Base-by-base conservation (phyloP, 2,888 invertebrate genomes). In the Oxystoma pomonae region DNA sequence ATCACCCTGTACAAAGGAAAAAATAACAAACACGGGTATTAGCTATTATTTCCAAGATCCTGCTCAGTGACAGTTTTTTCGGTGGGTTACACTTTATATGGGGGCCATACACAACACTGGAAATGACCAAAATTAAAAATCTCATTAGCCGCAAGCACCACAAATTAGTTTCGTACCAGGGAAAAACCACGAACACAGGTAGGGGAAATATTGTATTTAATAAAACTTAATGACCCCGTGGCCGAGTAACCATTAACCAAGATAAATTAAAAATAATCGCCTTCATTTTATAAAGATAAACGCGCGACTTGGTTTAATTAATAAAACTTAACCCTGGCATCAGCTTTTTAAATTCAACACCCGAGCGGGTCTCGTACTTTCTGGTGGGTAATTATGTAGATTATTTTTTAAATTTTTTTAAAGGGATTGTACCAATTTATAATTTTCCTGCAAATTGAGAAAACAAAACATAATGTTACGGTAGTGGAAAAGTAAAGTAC, bases 241-340 rank as follows among this genome's bases (percentile, higher is more conserved):
- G 35, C 53, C 53, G 53, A 53, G 35, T 35, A 35, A 53, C 53
- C 60, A 60, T 60, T 60, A 55, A 21, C 18, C 17, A 5, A 49
- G 18, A 55, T 55, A 60, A 60, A 60, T 60, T 21, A 55, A 60
- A 60, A 60, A 55, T 60, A 60, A 60, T 60, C 21, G 60, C 19
- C n/a, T 17, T 22, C 55, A 53, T 55, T 60, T 55, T 20, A 35
- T 60, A 55, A 59, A 55, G 55, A 60, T 60, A 55, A 60, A 55
- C 21, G 16, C 49, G 52, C 16, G 22, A 55, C 60, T 60, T 18
- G 16, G 53, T 55, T 55, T 60, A 60, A 60, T 60, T 60, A 60
- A 60, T 60, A 55, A 60, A 35, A 55, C 60, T 60, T 35, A 55
- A 55, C 19, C 19, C 17, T 19, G 35, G 19, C 35, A 16, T 53